phyloP scores from a whole-genome alignment of 92 coral and sea anemone species.

The Palythoa grandis region DNA sequence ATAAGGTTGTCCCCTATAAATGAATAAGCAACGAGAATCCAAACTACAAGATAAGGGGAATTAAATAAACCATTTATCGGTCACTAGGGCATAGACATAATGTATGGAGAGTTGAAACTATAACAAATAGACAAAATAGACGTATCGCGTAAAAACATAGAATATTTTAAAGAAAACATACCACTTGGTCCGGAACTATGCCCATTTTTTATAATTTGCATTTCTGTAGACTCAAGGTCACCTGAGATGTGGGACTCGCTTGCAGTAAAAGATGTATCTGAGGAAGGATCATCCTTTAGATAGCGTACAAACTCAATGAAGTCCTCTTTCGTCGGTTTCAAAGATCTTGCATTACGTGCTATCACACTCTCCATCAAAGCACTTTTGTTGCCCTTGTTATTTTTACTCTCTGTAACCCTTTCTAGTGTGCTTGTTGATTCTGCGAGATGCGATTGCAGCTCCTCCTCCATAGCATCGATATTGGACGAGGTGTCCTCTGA shows the following conservation, averaged over 20 bases:
- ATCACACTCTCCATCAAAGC: neutral
- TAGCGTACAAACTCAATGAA: constrained; percentile 35
- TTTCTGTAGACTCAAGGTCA: neutral
- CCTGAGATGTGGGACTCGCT: constrained; percentile 11
- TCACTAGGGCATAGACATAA: neutral
- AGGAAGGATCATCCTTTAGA: neutral
- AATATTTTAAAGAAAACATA: neutral
- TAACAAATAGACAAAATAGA: no score
- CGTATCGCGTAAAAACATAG: no score
- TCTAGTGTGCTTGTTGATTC: neutral
- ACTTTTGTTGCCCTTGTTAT: neutral
- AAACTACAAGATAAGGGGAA: neutral
- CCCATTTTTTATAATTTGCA: neutral
- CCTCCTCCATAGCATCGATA: constrained; percentile 37
- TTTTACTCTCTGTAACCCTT: neutral
- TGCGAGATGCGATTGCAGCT: constrained; percentile 22
- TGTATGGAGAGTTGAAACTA: no score
- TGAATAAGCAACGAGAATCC: neutral
- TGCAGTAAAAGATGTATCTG: neutral
- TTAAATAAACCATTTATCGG: neutral
- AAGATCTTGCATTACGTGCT: constrained; percentile 8
- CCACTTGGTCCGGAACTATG: neutral
- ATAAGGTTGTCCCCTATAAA: constrained; percentile 36
- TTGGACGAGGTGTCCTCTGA: constrained; percentile 4
- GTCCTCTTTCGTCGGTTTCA: constrained; percentile 16